Conservation (phyloP, 2,113 vertebrate genomes). For the Grallaria varia region DNA sequence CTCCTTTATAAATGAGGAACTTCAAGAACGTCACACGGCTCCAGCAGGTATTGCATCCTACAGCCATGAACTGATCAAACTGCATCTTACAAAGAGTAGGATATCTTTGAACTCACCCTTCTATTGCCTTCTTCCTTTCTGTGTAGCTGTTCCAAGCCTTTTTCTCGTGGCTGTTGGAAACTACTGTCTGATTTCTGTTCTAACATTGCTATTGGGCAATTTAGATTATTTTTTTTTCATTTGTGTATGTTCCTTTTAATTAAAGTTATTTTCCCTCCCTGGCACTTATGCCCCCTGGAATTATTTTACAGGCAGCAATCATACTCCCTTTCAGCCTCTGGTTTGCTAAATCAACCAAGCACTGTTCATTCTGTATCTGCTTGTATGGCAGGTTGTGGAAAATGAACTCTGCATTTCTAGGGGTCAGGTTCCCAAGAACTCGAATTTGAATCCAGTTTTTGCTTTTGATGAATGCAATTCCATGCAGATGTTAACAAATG, state of each 20-base stretch:
- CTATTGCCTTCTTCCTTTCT: not conserved
- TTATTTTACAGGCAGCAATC: not conserved
- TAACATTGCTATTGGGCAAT: not conserved
- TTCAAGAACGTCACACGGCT: not conserved
- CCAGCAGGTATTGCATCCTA: not conserved
- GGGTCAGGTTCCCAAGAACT: not conserved
- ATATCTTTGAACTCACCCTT: not conserved
- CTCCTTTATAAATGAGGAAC: not conserved
- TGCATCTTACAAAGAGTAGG: not conserved
- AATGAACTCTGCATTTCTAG: constrained; percentile 25
- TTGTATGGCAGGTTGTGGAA: not conserved
- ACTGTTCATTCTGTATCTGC: not conserved
- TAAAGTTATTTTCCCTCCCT: constrained; percentile 33
- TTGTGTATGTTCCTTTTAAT: constrained; percentile 26
- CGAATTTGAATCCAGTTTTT: not conserved
- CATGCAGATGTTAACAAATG: not conserved
- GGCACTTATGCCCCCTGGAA: not conserved
- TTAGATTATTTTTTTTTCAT: not conserved
- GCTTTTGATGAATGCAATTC: not conserved
- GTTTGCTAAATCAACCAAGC: not conserved
- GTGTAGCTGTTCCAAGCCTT: not conserved
- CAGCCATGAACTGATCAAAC: not conserved
- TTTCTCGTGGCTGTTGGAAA: not conserved
- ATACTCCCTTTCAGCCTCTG: not conserved
- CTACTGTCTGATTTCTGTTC: not conserved